Evolutionary conservation across 2,888 invertebrate species (phyloP).

Genomic region (Eurytoma adleriae): DNA sequence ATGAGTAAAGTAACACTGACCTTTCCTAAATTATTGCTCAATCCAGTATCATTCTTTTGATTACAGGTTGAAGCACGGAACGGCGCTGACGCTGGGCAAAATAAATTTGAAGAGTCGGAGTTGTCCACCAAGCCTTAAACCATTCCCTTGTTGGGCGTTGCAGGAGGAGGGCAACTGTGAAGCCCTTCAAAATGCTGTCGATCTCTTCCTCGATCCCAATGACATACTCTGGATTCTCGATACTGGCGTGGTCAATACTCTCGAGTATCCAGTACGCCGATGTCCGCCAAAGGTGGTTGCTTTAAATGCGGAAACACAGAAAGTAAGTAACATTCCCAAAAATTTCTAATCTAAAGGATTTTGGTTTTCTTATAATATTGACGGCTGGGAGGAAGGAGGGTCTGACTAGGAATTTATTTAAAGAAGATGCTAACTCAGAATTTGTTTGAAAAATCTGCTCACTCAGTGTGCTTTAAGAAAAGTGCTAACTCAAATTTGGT

Average conservation of each 20-base stretch:
- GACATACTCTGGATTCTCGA: slow-evolving; percentile 86
- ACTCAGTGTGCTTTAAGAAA: no score
- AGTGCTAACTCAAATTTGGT: no score
- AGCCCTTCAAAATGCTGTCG: slow-evolving; percentile 82
- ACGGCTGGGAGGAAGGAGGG: no score
- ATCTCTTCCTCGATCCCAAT: slow-evolving; percentile 79
- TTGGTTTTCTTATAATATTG: no score
- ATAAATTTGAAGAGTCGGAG: slow-evolving; percentile 78
- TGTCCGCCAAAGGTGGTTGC: slow-evolving; percentile 85
- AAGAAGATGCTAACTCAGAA: no score
- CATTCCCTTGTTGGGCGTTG: slow-evolving; percentile 83
- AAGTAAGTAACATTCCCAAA: slow-evolving; percentile 68
- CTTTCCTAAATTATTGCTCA: no score
- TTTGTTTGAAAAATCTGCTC: no score
- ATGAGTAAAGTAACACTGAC: no score
- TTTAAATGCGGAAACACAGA: slow-evolving; percentile 79
- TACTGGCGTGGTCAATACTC: slow-evolving; percentile 83
- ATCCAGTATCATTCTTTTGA: background rate
- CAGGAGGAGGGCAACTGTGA: slow-evolving; percentile 83
- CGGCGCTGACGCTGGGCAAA: slow-evolving; percentile 80
- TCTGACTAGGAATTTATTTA: no score
- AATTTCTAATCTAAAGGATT: no score
- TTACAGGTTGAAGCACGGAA: slow-evolving; percentile 79
- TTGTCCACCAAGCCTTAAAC: slow-evolving; percentile 78
- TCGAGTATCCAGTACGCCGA: slow-evolving; percentile 81